phyloP scores from a whole-genome alignment of 92 coral and sea anemone genomes.

The Umimayanthus kanabou region DNA sequence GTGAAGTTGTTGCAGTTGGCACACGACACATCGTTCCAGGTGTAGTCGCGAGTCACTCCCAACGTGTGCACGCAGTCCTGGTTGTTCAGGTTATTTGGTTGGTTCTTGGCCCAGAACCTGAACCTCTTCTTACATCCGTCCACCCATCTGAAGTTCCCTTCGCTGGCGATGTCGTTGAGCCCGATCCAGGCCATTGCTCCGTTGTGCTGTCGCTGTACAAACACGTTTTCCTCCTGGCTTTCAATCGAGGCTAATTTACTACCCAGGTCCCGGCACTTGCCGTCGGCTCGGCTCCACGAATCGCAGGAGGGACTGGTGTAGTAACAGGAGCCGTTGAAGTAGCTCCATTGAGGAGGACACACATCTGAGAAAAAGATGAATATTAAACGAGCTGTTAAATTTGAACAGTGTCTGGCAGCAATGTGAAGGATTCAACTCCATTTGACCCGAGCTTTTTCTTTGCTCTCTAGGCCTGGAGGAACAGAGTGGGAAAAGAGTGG shows the following conservation, averaged over 20 bases:
- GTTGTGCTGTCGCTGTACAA: slow-evolving; percentile 66
- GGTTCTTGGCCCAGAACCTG: slow-evolving; percentile 62
- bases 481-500: no score
- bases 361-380: slow-evolving; percentile 45
- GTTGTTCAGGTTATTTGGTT: slow-evolving; percentile 50
- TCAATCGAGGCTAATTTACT: slow-evolving; percentile 49
- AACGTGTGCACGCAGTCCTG: slow-evolving; percentile 68
- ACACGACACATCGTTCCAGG: slow-evolving; percentile 61
- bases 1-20: slow-evolving; percentile 53
- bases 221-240: slow-evolving; percentile 61
- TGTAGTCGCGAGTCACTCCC: slow-evolving; percentile 35
- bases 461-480: no score
- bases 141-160: slow-evolving; percentile 62
- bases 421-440: not conserved
- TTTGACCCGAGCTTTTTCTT: no score
- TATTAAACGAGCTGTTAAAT: not conserved
- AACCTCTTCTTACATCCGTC: slow-evolving; percentile 52
- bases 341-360: slow-evolving; percentile 67
- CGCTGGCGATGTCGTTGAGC: slow-evolving; percentile 72
- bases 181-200: slow-evolving; percentile 74
- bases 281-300: slow-evolving; percentile 59
- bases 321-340: slow-evolving; percentile 72
- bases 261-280: slow-evolving; percentile 44
- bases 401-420: not conserved
- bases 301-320: slow-evolving; percentile 55